phyloP scores from a whole-genome alignment of 1,140 invertebrate species.

The Stenopsyche tienmushanensis region DNA sequence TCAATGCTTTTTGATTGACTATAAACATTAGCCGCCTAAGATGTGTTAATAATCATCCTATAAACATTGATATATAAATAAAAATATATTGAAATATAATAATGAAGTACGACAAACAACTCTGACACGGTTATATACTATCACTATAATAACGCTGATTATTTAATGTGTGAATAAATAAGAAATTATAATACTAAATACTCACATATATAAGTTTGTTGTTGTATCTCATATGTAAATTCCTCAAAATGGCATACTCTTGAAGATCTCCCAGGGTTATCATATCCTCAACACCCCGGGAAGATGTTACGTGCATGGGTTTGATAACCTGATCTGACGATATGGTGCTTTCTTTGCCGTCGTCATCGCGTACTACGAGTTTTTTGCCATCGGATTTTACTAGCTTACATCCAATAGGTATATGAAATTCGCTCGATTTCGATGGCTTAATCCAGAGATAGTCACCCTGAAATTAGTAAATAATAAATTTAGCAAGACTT shows the following conservation, averaged over 20 bases:
- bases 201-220: slow-evolving; percentile 89
- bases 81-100: no score
- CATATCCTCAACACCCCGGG: slow-evolving; percentile 91
- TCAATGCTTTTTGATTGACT: no score
- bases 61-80: no score
- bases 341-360: slow-evolving; percentile 65
- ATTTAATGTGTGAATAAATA: no score
- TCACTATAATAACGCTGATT: no score
- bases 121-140: no score
- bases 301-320: slow-evolving; percentile 82
- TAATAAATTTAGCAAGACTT: background rate
- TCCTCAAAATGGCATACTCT: slow-evolving; percentile 88
- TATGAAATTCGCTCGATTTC: slow-evolving; percentile 71
- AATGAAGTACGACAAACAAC: no score
- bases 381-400: slow-evolving; percentile 74
- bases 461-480: slow-evolving; percentile 63
- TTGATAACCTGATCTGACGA: slow-evolving; percentile 65
- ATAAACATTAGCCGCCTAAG: no score
- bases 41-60: no score
- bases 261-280: slow-evolving; percentile 89
- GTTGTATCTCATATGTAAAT: slow-evolving; percentile 88
- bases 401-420: slow-evolving; percentile 81
- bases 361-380: slow-evolving; percentile 77
- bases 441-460: slow-evolving; percentile 84
- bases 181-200: no score